These are phyloP conservation scores for Acipenser oxyrinchus DNA, from an alignment of 2,797 vertebrate genomes.

Conservation along the genomic window DNA sequence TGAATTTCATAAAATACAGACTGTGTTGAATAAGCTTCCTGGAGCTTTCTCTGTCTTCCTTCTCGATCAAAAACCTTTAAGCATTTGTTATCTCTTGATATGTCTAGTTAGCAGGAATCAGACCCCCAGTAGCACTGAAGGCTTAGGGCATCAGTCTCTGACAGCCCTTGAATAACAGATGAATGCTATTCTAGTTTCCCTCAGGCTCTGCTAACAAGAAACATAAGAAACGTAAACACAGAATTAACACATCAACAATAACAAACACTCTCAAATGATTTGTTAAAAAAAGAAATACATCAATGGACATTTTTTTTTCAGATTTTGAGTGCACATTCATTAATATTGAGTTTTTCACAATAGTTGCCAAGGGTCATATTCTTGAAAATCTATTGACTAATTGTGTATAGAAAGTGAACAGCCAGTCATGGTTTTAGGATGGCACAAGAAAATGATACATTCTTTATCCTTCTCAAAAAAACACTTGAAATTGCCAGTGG, in stretches of 20 bases:
- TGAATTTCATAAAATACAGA: conserved; percentile 4
- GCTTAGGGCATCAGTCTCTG: conserved; percentile 27
- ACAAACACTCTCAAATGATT: background rate
- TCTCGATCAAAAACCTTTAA: conserved; percentile 22
- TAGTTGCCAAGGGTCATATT: no score
- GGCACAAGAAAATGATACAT: no score
- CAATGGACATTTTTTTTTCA: no score
- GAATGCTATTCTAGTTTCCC: background rate
- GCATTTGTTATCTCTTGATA: conserved; percentile 24
- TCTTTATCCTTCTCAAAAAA: no score
- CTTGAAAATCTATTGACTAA: no score
- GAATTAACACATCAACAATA: background rate
- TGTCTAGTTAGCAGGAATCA: conserved; percentile 37
- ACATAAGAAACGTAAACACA: background rate
- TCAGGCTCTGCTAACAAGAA: conserved; percentile 3
- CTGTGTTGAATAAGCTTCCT: background rate
- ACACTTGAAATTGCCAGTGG: no score
- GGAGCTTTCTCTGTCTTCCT: conserved; percentile 11
- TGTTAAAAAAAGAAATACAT: background rate
- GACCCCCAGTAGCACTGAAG: conserved; percentile 24
- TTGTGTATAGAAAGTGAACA: no score
- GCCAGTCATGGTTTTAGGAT: no score
- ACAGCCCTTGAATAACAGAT: conserved; percentile 26
- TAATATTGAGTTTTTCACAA: no score
- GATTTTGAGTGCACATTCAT: no score